Base-by-base conservation (phyloP, 2,888 invertebrate species). In the Caenorhabditis angaria region DNA sequence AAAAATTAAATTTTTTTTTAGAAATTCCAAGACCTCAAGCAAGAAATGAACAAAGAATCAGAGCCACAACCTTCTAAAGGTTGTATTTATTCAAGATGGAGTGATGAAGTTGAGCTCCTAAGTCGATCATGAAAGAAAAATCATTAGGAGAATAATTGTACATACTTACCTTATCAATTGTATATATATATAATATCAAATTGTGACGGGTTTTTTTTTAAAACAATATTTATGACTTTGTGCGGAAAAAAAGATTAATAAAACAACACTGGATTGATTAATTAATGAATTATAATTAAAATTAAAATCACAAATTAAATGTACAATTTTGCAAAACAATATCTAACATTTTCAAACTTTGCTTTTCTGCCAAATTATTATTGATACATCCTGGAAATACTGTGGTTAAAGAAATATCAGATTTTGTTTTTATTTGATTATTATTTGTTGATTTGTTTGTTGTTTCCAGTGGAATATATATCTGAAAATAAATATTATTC, bases 321-420 rank as follows among this genome's bases (percentile, higher is more conserved):
- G 50, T 28, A 56, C 32, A 51, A 64, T 56, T n/a, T 56, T 70
- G 51, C n/a, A 65, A 61, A 18, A 70, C 65, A 59, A 41, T 59
- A 50, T 62, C 48, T 22, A 70, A 50, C 29, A 70, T 27, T 27
- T 64, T 65, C 28, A 58, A 65, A 8, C 59, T 56, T 25, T 70
- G 70, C 20, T 63, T 70, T 20, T 66, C 63, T 2, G 70, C 70
- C 14, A 70, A 25, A 59, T 70, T 70, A 28, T 70, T 70, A 28
- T 70, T 70, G 20, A 70, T 70, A 48, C 24, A 70, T 35, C 58
- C 65, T 12, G 70, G 70, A 56, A 70, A 70, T 14, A 66, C 63
- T 3, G 66, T 62, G 14, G 65, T 66, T 29, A 70, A 62, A 27
- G 50, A 61, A 24, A 70, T 66, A 47, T 28, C 63, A 0, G 70